phyloP scores from a whole-genome alignment of 2,888 invertebrate genomes.

The Zygothrica quintamaculata region DNA sequence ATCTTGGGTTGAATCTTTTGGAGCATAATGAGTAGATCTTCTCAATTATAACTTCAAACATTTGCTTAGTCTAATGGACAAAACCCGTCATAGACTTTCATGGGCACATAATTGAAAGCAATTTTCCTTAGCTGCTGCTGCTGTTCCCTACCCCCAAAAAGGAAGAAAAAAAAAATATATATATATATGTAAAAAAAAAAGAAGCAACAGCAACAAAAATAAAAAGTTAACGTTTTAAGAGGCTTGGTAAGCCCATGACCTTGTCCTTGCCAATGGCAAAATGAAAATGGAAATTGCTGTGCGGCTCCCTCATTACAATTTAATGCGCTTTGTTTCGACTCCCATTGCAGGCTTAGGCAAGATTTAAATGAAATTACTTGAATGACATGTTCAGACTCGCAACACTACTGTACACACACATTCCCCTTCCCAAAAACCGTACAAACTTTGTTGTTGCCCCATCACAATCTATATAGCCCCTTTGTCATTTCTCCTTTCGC shows the following conservation, averaged over 20 bases:
- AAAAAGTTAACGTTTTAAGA: slow-evolving; percentile 75
- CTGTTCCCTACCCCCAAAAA: not conserved
- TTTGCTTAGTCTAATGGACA: slow-evolving; percentile 57
- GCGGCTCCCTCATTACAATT: slow-evolving; percentile 70
- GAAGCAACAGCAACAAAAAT: slow-evolving; percentile 31
- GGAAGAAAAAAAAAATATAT: slow-evolving; percentile 14
- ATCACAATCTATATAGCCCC: not conserved
- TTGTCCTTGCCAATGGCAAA: slow-evolving; percentile 43
- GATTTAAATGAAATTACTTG: slow-evolving; percentile 69
- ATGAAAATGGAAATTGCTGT: slow-evolving; percentile 45
- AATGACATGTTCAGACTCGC: slow-evolving; percentile 53
- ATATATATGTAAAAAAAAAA: slow-evolving; percentile 1
- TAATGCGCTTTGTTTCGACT: slow-evolving; percentile 68
- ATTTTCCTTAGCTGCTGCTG: slow-evolving; percentile 26
- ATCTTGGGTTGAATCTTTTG: slow-evolving; percentile 9
- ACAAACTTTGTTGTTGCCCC: not conserved
- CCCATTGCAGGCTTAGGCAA: slow-evolving; percentile 57
- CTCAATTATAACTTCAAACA: slow-evolving; percentile 62
- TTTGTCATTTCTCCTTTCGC: not conserved
- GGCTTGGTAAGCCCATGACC: slow-evolving; percentile 59
- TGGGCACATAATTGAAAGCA: slow-evolving; percentile 54
- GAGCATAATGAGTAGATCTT: slow-evolving; percentile 51
- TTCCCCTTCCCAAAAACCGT: not conserved
- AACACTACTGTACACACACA: slow-evolving; percentile 4
- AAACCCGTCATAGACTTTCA: slow-evolving; percentile 41